These are phyloP conservation scores for Heliconius eleuchia DNA, from an alignment of 1,140 invertebrate species.

Conservation along the genomic window DNA sequence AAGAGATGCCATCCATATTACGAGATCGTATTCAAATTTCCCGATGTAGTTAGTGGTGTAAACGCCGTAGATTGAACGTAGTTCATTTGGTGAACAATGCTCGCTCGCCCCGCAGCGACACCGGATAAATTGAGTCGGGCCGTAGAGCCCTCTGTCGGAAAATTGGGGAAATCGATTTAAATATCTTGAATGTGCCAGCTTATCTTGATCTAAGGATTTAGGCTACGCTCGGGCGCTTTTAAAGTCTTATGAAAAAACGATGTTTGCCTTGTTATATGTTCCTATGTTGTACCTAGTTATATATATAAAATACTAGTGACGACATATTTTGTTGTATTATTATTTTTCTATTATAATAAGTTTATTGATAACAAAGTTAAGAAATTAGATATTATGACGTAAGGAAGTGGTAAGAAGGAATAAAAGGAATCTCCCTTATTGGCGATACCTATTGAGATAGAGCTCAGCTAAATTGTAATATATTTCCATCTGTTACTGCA, in stretches of 20 bases:
- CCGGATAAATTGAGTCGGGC: slow-evolving; percentile 73
- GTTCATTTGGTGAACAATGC: slow-evolving; percentile 79
- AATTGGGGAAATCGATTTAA: slow-evolving; percentile 81
- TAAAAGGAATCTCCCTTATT: slow-evolving; percentile 22
- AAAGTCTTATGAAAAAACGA: slow-evolving; percentile 27
- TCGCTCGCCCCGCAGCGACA: slow-evolving; percentile 61
- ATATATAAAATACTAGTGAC: background rate
- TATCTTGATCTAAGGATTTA: slow-evolving; percentile 64
- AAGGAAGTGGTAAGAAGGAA: slow-evolving; percentile 29
- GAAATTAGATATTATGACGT: background rate
- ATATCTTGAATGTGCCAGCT: slow-evolving; percentile 77
- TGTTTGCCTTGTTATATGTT: slow-evolving; percentile 11
- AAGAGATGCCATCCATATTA: slow-evolving; percentile 24
- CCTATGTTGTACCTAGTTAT: background rate
- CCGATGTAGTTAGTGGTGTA: slow-evolving; percentile 69
- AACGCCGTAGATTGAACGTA: slow-evolving; percentile 53
- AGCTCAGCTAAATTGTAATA: slow-evolving; percentile 37
- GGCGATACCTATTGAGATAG: slow-evolving; percentile 35
- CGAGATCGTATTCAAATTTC: slow-evolving; percentile 47
- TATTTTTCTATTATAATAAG: background rate
- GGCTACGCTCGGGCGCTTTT: slow-evolving; percentile 36
- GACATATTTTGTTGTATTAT: background rate
- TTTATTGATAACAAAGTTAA: background rate
- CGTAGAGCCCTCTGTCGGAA: slow-evolving; percentile 69
- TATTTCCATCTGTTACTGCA: slow-evolving; percentile 38